phyloP scores from a whole-genome alignment of 1,140 invertebrate species.

The Subanguina moxae region DNA sequence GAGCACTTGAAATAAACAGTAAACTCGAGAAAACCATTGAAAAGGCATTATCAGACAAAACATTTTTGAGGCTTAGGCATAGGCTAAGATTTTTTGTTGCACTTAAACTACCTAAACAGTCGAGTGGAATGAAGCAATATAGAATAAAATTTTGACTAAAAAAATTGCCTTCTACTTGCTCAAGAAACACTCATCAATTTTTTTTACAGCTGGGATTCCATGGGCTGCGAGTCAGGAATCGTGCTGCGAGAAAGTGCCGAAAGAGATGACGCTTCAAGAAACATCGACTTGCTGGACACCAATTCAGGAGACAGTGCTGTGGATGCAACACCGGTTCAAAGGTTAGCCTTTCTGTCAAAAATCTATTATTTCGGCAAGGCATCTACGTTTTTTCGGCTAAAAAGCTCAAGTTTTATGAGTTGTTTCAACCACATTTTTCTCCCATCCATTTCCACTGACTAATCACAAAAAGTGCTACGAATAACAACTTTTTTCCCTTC shows the following conservation, averaged over 20 bases:
- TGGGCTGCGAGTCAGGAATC: slow-evolving; percentile 48
- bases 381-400: not conserved
- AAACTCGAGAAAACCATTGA: too few relatives aligned
- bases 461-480: not conserved
- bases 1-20: too few relatives aligned
- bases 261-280: slow-evolving; percentile 34
- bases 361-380: not conserved
- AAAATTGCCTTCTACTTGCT: too few relatives aligned
- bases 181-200: too few relatives aligned
- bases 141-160: too few relatives aligned
- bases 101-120: too few relatives aligned
- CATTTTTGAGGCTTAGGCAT: too few relatives aligned
- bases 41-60: too few relatives aligned
- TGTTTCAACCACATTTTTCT: not conserved
- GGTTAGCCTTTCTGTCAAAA: slow-evolving; percentile 10
- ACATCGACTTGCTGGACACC: slow-evolving; percentile 28
- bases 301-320: slow-evolving; percentile 16
- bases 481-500: not conserved
- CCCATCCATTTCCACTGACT: not conserved
- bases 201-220: slow-evolving; percentile 46
- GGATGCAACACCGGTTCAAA: slow-evolving; percentile 24
- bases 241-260: slow-evolving; percentile 46
- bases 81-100: too few relatives aligned
- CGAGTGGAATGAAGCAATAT: too few relatives aligned
- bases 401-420: not conserved